These are phyloP conservation scores for Trissoscelio sp. DNA, from an alignment of 2,888 invertebrate species.

Conservation along the genomic window DNA sequence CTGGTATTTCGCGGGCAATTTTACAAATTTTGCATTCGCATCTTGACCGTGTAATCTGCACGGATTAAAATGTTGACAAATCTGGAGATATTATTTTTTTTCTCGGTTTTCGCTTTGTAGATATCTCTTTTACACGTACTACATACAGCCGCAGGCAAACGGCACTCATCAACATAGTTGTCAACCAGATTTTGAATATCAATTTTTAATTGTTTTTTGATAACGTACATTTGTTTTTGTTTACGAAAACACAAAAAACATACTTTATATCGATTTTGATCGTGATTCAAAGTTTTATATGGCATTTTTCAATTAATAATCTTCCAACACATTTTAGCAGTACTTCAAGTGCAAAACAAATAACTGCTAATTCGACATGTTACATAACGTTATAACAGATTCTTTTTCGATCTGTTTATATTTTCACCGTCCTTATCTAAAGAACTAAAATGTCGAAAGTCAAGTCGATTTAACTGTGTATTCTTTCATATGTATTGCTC, in stretches of 20 bases:
- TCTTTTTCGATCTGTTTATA: too few species aligned
- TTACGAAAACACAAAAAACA: slow-evolving; percentile 35
- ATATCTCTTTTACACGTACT: slow-evolving; percentile 33
- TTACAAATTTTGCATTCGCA: slow-evolving; percentile 33
- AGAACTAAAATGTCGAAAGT: too few species aligned
- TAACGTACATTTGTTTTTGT: slow-evolving; percentile 35
- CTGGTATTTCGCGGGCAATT: slow-evolving; percentile 29
- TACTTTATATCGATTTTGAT: slow-evolving; percentile 39
- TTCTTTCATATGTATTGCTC: too few species aligned
- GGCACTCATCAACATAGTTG: slow-evolving; percentile 26
- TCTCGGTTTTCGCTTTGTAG: slow-evolving; percentile 29
- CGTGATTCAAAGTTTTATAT: slow-evolving; percentile 29
- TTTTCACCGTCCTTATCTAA: too few species aligned
- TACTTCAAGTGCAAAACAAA: too few species aligned
- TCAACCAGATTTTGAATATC: slow-evolving; percentile 36
- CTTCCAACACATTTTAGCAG: neutral
- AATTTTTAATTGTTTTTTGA: slow-evolving; percentile 42
- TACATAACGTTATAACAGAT: too few species aligned
- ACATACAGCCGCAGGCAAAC: slow-evolving; percentile 24
- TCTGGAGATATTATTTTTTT: slow-evolving; percentile 41
- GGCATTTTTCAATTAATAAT: slow-evolving; percentile 40
- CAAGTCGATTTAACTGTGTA: too few species aligned
- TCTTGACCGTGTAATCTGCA: slow-evolving; percentile 32
- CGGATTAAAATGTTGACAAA: slow-evolving; percentile 24
- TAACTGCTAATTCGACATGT: too few species aligned